Base-by-base conservation (phyloP, 2,888 invertebrate genomes). In the Zaprionus lineosus region DNA sequence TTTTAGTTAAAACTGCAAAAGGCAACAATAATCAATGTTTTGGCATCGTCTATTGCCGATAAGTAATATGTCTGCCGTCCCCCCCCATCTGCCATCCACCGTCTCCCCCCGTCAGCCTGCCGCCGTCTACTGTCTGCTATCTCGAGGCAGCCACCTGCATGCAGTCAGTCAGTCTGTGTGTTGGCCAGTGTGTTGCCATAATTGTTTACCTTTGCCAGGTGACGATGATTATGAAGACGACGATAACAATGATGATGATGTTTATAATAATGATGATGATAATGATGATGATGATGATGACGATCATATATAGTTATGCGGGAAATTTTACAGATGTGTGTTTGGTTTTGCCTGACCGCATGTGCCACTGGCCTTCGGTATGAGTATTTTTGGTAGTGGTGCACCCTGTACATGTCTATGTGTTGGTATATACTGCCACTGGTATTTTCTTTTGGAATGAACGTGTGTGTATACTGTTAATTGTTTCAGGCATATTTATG, bases 11-110 rank as follows among this genome's bases (percentile, higher is more conserved):
- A 79, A 84, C 78, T 77, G 68, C 51, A 74, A 68, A 70, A 77
- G 74, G 77, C 84, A 85, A 74, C 84, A 76, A 83, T 76, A 85
- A 85, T 82, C 86, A 79, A 72, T 76, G 77, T 58, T 57, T 61
- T 52, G 75, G 62, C 82, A 67, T 68, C 67, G 78, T 72, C 59
- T 62, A 60, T 60, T 60, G 44, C 53, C 56, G 79, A 85, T 74
- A 82, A 83, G 69, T 78, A 78, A 82, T 69, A 63, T 57, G 62
- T 63, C 60, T 50, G 52, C 5, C 43, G 62, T 43, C 36, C n/a
- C n/a, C n/a, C n/a, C n/a, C n/a, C n/a, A n/a, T n/a, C n/a, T 8
- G 11, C 2, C 3, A 26, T 34, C 26, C 0, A 9, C 11, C 8
- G 15, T 11, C 15, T 2, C 21, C 29, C 29, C 1, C 33, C 33